phyloP scores from a whole-genome alignment of 2,113 vertebrate species.

The Menura novaehollandiae region DNA sequence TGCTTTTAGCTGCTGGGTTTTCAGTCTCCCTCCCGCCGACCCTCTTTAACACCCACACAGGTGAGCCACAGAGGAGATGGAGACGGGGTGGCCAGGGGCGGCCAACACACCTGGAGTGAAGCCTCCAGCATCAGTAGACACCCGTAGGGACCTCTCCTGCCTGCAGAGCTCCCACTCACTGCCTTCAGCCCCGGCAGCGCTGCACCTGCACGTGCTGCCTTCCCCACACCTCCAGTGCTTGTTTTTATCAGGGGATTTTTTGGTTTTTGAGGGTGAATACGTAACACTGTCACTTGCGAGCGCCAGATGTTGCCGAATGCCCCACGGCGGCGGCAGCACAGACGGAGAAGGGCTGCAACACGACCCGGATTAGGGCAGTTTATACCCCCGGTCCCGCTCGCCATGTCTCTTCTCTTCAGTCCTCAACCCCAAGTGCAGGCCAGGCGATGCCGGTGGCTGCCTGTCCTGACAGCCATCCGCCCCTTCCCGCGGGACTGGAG shows the following conservation, averaged over 20 bases:
- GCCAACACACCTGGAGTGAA: not conserved
- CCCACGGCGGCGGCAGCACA: not conserved
- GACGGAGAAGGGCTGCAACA: not conserved
- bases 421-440: not conserved
- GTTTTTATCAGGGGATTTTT: not conserved
- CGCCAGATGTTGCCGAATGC: not conserved
- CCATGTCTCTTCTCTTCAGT: too few species aligned
- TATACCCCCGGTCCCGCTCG: rapidly evolving
- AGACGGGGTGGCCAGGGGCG: not conserved
- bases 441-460: not conserved
- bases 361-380: not conserved
- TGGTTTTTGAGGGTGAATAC: not conserved
- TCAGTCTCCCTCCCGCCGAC: not conserved
- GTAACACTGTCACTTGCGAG: not conserved
- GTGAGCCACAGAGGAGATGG: rapidly evolving
- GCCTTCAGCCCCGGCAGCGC: not conserved
- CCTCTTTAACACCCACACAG: not conserved
- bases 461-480: rapidly evolving
- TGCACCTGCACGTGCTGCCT: not conserved
- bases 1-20: not conserved
- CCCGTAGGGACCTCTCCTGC: not conserved
- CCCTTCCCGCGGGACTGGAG: rapidly evolving
- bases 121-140: not conserved
- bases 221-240: rapidly evolving
- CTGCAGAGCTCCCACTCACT: not conserved